These are phyloP conservation scores for Seriola rivoliana DNA, from an alignment of 2,113 vertebrate genomes.

Conservation along the genomic window DNA sequence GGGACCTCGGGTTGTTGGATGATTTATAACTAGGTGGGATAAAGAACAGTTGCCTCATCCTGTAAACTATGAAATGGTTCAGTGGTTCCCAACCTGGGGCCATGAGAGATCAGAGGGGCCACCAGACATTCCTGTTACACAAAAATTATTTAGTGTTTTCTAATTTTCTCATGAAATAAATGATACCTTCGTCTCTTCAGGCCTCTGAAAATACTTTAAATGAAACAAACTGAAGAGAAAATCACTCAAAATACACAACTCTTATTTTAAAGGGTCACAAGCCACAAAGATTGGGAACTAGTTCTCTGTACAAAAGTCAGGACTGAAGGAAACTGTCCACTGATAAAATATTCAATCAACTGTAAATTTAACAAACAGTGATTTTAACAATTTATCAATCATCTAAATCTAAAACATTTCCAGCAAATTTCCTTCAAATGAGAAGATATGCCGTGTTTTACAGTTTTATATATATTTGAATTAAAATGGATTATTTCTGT, in stretches of 20 bases:
- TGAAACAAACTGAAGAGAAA: neutral
- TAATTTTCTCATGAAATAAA: too few relatives aligned
- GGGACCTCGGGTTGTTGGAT: neutral
- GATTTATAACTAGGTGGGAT: neutral
- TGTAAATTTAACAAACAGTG: neutral
- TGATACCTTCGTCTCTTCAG: neutral
- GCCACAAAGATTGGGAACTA: neutral
- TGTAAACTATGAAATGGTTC: constrained; percentile 39
- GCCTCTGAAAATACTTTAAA: neutral
- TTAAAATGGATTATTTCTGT: too few relatives aligned
- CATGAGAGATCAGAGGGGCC: neutral
- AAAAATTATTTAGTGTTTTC: neutral
- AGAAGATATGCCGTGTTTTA: too few relatives aligned
- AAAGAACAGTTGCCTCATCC: neutral
- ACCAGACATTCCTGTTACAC: neutral
- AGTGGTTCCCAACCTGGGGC: neutral
- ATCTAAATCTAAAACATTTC: too few relatives aligned
- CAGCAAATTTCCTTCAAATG: too few relatives aligned
- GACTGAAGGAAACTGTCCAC: neutral
- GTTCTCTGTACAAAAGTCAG: neutral
- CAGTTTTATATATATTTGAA: too few relatives aligned
- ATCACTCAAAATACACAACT: too few relatives aligned
- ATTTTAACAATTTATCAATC: too few relatives aligned
- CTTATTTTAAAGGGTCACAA: neutral
- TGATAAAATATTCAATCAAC: neutral